phyloP scores from a whole-genome alignment of 2,113 vertebrate species.

The Sterrhoptilus dennistouni region DNA sequence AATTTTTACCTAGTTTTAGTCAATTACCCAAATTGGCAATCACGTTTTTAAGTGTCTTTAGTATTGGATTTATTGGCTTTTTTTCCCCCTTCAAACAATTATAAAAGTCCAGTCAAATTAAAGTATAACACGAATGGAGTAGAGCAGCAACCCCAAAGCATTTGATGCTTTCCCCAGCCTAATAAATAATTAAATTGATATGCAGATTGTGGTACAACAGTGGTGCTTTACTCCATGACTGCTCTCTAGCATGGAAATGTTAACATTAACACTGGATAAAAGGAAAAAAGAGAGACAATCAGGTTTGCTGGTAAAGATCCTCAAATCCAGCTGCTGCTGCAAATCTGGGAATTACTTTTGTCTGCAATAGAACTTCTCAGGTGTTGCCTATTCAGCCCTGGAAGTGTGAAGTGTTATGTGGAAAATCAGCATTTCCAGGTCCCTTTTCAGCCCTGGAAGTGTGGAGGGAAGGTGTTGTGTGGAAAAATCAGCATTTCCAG shows the following conservation, averaged over 20 bases:
- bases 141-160: not conserved
- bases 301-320: not conserved
- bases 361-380: not conserved
- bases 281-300: not conserved
- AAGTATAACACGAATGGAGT: not conserved
- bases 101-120: not conserved
- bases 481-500: not conserved
- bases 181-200: not conserved
- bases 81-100: not conserved
- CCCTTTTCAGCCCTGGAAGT: not conserved
- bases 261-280: not conserved
- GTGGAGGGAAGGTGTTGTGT: not conserved
- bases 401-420: not conserved
- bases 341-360: not conserved
- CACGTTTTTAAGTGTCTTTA: not conserved
- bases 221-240: not conserved
- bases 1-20: not conserved
- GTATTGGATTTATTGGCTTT: not conserved
- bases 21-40: not conserved
- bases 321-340: not conserved
- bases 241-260: not conserved
- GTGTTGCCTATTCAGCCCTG: not conserved
- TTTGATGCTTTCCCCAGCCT: not conserved
- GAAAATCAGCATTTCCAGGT: not conserved
- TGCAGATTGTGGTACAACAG: not conserved